Base-by-base conservation (phyloP, 2,888 invertebrate species). In the Phortica magna region DNA sequence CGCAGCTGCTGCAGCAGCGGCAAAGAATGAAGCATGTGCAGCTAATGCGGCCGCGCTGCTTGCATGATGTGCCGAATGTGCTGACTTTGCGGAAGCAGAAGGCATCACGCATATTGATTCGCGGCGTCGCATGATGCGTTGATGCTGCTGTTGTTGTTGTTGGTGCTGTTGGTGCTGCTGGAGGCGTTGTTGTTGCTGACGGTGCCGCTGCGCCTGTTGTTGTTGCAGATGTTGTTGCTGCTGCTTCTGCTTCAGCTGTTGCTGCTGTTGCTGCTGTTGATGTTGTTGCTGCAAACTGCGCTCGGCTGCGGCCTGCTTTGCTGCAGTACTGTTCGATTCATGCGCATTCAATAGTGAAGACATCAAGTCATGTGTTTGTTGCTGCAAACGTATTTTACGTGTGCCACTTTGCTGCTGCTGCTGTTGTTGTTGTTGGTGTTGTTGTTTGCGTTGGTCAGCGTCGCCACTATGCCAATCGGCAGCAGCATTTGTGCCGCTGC, bases 11-110 rank as follows among this genome's bases (percentile, higher is more conserved):
- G 78, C 67, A 73, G 39, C 59, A 65, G 59, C 77, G 65, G 53
- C 73, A 67, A 39, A 65, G 14, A 41, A 41, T 78, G 43, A 87
- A 17, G 68, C 81, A 80, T 1, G 84, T 77, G n/a, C 80, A 83
- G 17, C 88, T 87, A 17, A 88, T 78, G 67, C 83, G 82, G 67
- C 84, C 19, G 84, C 61, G 81, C 77, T 0, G 82, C 81, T 17
- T 80, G 82, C 85, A 85, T 83, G 9, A 82, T 82, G 7, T 77
- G 79, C 57, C 80, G 80, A 10, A 77, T 78, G 57, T 78, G 79
- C 43, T 76, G 76, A 9, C 2, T 9, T 48, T 6, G 14, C 48
- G 0, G 76, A 43, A 57, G 74, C n/a, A n/a, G 17, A 55, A 17
- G 55, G 17, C 17, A 22, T 19, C 7, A 48, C 48, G 7, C 48